These are phyloP conservation scores for Troides oblongomaculatus DNA, from an alignment of 2,888 invertebrate species.

Conservation along the genomic window DNA sequence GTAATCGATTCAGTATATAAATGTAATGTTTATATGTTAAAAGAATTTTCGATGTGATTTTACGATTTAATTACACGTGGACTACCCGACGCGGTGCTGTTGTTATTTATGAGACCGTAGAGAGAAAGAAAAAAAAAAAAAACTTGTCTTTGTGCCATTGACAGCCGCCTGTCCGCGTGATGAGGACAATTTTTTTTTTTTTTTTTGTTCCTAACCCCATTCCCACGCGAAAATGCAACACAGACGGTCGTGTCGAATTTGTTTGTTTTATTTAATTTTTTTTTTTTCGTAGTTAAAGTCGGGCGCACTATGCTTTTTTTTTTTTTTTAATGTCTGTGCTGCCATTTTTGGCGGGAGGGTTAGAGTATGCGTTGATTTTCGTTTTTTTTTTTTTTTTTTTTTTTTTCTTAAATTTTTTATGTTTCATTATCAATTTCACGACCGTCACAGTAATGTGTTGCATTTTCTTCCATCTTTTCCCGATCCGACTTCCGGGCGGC, in stretches of 20 bases:
- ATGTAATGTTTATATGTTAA: conserved; percentile 7
- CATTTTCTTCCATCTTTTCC: conserved; percentile 74
- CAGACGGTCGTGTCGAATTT: conserved; percentile 65
- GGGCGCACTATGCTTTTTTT: conserved; percentile 41
- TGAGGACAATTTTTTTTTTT: too few relatives aligned
- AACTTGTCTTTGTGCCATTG: conserved; percentile 39
- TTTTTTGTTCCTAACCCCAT: too few relatives aligned
- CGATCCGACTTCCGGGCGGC: conserved; percentile 53
- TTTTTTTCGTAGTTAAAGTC: conserved; percentile 35
- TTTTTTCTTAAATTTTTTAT: conserved; percentile 22
- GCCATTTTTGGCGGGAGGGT: conserved; percentile 71
- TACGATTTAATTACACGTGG: conserved; percentile 61
- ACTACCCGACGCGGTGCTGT: conserved; percentile 36
- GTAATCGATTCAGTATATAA: too few relatives aligned
- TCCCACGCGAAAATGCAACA: conserved; percentile 76
- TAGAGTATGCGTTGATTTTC: conserved; percentile 3
- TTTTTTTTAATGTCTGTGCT: conserved; percentile 71
- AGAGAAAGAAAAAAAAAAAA: conserved; percentile 22
- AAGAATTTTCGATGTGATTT: conserved; percentile 60
- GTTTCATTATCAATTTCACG: conserved; percentile 38
- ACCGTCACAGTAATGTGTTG: conserved; percentile 75
- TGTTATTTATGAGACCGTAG: conserved; percentile 30
- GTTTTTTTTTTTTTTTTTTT: conserved; percentile 31
- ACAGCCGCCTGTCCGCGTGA: too few relatives aligned
- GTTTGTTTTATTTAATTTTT: conserved; percentile 26